Evolutionary conservation across 2,113 vertebrate species (phyloP).

Genomic region (Naja naja): DNA sequence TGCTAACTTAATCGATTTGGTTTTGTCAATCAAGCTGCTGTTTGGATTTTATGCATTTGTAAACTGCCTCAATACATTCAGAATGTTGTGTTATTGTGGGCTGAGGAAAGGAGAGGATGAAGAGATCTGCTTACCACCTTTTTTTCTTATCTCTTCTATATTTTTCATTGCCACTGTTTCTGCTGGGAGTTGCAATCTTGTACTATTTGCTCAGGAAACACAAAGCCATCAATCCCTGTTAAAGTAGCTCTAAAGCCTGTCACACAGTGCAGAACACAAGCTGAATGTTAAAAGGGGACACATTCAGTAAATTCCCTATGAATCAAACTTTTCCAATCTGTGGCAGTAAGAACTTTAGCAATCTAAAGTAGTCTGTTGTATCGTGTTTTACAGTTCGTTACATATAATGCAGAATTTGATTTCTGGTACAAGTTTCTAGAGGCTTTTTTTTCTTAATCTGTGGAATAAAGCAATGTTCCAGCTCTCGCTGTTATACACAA

Average conservation of each 20-base stretch:
- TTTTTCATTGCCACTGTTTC: constrained; percentile 1
- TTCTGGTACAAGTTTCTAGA: not conserved
- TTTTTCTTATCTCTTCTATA: not conserved
- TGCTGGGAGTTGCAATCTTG: not conserved
- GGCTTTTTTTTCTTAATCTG: not conserved
- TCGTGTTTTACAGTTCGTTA: not conserved
- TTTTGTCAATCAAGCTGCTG: not conserved
- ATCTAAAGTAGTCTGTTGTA: not conserved
- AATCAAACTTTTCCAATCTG: not conserved
- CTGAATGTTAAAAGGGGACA: not conserved
- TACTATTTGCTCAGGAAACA: constrained; percentile 9
- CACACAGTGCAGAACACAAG: not conserved
- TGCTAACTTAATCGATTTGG: not conserved
- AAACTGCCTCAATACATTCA: not conserved
- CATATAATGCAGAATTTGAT: not conserved
- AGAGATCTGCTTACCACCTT: not conserved
- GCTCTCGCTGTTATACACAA: not conserved
- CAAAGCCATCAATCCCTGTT: not conserved
- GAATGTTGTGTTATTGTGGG: not conserved
- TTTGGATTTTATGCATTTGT: not conserved
- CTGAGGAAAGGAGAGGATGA: not conserved
- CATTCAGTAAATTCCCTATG: rapidly evolving
- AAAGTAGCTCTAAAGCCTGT: constrained; percentile 17
- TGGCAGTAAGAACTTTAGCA: not conserved
- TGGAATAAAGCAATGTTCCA: not conserved